These are phyloP conservation scores for Caracal caracal DNA, from an alignment of 2,113 vertebrate species.

Conservation along the genomic window DNA sequence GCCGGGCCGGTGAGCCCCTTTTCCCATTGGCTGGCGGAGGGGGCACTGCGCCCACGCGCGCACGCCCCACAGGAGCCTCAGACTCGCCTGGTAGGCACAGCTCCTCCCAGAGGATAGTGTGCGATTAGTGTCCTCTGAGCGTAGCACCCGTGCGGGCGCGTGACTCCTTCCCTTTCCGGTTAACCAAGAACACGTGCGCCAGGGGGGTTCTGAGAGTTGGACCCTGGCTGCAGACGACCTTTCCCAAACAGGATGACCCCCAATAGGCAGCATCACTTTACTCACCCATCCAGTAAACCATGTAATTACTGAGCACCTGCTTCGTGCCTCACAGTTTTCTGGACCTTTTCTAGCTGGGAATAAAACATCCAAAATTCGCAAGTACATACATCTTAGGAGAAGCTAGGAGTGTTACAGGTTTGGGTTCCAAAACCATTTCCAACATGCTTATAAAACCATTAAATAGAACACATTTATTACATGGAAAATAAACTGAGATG, in stretches of 20 bases:
- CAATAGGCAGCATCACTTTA: not conserved
- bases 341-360: not conserved
- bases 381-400: not conserved
- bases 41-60: too few relatives aligned
- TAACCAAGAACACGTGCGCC: not conserved
- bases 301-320: not conserved
- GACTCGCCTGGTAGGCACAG: not conserved
- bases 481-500: not conserved
- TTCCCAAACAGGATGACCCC: not conserved
- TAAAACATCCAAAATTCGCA: not conserved
- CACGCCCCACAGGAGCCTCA: fast-evolving
- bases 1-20: not conserved
- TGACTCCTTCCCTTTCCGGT: not conserved
- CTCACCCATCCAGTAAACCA: not conserved
- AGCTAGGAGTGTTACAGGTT: not conserved
- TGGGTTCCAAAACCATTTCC: not conserved
- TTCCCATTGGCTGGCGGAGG: not conserved
- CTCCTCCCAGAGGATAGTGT: too few relatives aligned
- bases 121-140: too few relatives aligned
- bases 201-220: not conserved
- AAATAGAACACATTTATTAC: not conserved
- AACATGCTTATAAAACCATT: not conserved
- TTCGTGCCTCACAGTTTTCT: not conserved
- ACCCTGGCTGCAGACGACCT: not conserved
- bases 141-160: not conserved